Percentiles rank a stretch among this genome's conserved stretches.
phyloP scores from a whole-genome alignment of 2,113 vertebrate genomes.

The Anhinga anhinga region DNA sequence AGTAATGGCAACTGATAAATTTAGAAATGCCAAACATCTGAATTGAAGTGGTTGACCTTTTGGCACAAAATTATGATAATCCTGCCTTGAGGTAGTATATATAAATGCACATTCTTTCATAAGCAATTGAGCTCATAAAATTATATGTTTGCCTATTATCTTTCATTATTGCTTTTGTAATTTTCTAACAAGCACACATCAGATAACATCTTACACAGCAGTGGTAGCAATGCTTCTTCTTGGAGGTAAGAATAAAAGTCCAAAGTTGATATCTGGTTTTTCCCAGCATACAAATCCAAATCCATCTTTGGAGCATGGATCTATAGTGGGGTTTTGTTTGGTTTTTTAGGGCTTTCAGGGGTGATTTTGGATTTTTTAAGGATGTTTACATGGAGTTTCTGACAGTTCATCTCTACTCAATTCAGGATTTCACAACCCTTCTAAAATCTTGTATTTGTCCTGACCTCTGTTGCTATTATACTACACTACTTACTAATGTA shows the following conservation, averaged over 20 bases:
- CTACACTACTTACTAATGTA: background rate
- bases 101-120: background rate
- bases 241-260: background rate
- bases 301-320: background rate
- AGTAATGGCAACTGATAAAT: background rate
- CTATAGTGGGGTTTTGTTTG: background rate
- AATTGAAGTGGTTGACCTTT: background rate
- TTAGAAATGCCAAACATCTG: background rate
- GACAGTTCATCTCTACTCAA: background rate
- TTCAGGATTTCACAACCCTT: background rate
- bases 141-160: background rate
- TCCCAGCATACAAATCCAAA: background rate
- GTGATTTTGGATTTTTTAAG: background rate
- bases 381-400: background rate
- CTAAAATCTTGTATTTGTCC: background rate
- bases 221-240: background rate
- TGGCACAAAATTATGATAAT: background rate
- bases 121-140: background rate
- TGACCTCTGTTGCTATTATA: background rate
- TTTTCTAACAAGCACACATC: background rate
- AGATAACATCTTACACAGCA: background rate
- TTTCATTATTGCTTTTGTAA: background rate
- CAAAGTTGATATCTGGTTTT: background rate
- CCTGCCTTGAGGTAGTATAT: background rate
- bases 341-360: background rate